Percentiles rank a stretch among this genome's conserved stretches.
These are phyloP conservation scores for Drosophila incognita DNA, from an alignment of 2,888 invertebrate species.

Conservation along the genomic window DNA sequence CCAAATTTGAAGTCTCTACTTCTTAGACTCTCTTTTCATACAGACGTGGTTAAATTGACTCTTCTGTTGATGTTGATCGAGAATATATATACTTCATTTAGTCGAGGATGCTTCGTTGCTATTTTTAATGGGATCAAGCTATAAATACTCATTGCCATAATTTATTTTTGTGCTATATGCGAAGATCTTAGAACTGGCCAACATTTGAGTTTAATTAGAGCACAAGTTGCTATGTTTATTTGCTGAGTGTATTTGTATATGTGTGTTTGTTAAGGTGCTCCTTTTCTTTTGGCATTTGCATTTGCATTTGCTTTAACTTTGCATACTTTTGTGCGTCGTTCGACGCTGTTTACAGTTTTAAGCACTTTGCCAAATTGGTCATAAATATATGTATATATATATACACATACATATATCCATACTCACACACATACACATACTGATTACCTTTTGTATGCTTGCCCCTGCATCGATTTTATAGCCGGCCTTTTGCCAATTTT, in stretches of 20 bases:
- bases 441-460: constrained; percentile 27
- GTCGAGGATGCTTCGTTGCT: neutral
- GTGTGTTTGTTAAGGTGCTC: constrained; percentile 22
- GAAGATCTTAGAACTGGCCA: neutral
- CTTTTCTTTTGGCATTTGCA: constrained; percentile 40
- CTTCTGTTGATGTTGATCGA: neutral
- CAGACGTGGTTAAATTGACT: neutral
- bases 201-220: neutral
- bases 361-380: constrained; percentile 76
- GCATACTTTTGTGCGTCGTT: constrained; percentile 63
- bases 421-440: neutral
- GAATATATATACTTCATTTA: neutral
- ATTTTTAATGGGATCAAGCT: neutral
- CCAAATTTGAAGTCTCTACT: fast-evolving
- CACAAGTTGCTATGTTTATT: neutral
- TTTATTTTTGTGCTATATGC: neutral
- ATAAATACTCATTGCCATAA: neutral
- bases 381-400: constrained; percentile 58
- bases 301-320: constrained; percentile 59
- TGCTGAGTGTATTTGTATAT: constrained; percentile 1
- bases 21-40: too few species aligned
- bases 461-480: constrained; percentile 71
- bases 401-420: constrained; percentile 3
- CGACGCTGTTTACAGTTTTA: constrained; percentile 69
- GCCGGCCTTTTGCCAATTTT: constrained; percentile 65